These are phyloP conservation scores for Zeus faber DNA, from an alignment of 2,113 vertebrate species.

Conservation along the genomic window DNA sequence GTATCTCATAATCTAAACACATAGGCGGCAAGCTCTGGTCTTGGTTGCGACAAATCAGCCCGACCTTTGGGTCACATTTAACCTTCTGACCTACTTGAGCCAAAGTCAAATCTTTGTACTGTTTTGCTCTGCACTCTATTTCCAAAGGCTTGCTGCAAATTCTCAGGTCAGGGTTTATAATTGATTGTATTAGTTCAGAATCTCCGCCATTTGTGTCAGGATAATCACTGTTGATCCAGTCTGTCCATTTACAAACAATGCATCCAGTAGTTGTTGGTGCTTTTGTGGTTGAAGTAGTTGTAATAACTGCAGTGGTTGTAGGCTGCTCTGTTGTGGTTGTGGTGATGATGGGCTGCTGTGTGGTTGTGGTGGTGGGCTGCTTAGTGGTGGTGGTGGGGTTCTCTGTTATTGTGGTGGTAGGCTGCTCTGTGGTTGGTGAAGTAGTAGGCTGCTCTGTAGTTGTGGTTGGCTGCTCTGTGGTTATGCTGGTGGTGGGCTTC, in stretches of 20 bases:
- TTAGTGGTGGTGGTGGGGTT: neutral
- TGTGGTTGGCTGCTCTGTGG: neutral
- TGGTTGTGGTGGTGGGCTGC: neutral
- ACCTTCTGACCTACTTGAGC: constrained; percentile 14
- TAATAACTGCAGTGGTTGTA: too few relatives aligned
- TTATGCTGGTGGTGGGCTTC: neutral
- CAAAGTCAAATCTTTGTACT: neutral
- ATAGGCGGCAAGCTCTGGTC: constrained; percentile 15
- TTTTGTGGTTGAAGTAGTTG: too few relatives aligned
- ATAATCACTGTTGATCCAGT: constrained; percentile 20
- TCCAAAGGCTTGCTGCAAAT: constrained; percentile 22
- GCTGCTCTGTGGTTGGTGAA: neutral
- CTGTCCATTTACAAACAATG: constrained; percentile 27
- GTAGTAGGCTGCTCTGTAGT: neutral
- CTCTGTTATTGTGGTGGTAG: neutral
- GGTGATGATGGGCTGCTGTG: neutral
- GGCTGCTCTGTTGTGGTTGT: neutral
- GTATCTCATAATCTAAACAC: constrained; percentile 50
- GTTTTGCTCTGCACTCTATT: constrained; percentile 28
- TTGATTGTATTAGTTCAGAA: constrained; percentile 16
- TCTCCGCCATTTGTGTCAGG: constrained; percentile 12
- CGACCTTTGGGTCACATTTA: constrained; percentile 21
- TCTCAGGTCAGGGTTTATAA: constrained; percentile 8
- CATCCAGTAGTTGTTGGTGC: neutral
- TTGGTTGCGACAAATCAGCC: constrained; percentile 55